phyloP scores from a whole-genome alignment of 1,140 invertebrate species.

The Solenopsis invicta region DNA sequence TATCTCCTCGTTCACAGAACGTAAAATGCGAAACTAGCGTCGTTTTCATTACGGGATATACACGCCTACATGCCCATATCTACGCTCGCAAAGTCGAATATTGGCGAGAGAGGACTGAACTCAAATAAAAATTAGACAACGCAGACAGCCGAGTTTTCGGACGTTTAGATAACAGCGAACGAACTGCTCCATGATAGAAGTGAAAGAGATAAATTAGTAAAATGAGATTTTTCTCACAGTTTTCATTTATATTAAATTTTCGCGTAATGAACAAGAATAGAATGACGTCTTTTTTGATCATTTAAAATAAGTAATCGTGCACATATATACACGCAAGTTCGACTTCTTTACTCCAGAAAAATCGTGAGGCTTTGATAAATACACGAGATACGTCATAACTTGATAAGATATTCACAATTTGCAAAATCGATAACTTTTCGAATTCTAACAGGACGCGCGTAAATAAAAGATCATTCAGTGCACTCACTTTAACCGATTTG shows the following conservation, averaged over 20 bases:
- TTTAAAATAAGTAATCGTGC: too few species aligned
- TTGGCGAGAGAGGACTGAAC: background rate
- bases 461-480: background rate
- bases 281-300: background rate
- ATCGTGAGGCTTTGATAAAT: background rate
- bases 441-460: background rate
- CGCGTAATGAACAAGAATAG: background rate
- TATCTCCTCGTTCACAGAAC: conserved; percentile 42
- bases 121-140: background rate
- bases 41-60: conserved; percentile 28
- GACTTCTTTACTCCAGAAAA: background rate
- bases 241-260: background rate
- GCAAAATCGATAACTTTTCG: background rate
- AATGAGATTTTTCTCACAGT: background rate
- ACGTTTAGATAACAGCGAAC: background rate
- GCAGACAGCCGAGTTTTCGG: background rate
- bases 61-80: background rate
- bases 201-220: background rate
- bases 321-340: background rate
- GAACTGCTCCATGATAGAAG: background rate
- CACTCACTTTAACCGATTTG: background rate
- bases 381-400: background rate
- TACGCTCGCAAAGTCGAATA: background rate
- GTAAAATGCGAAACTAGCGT: conserved; percentile 42
- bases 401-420: background rate